Base-by-base conservation (phyloP, 2,113 vertebrate species). In the Mirounga angustirostris region DNA sequence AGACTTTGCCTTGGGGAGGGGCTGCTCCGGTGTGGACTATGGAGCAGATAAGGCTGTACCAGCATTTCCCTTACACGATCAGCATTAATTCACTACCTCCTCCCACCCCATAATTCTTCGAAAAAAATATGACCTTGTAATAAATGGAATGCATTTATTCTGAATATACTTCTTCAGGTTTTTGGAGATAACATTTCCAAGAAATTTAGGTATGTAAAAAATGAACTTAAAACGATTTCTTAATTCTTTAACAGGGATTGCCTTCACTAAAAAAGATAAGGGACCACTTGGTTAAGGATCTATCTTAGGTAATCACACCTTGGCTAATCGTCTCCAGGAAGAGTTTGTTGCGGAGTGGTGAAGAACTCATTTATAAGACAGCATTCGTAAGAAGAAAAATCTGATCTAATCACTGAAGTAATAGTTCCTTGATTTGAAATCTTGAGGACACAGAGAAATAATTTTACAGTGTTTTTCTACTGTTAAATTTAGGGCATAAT, bases 181-280 rank as follows among this genome's bases (percentile, higher is more conserved):
- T 79, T 95, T 87, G 21, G 13, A 30, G n/a, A 58, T 78, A 16
- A 46, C 22, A 65, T 56, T 93, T 88, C n/a, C 87, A 76, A 73
- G 40, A 74, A 97, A 89, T 63, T 94, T 46, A 59, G 63, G 67
- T 83, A 80, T 61, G 26, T 80, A 92, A 86, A 97, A 92, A 92
- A 85, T 89, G 71, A 96, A 81, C 10, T 89, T 63, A 79, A 95
- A 65, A 86, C 40, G 24, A 81, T 81, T 52, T 71, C 36, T 76
- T 94, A 82, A 54, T 67, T 83, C 22, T 88, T 96, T 87, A 87
- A 40, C 15, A 90, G 50, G 16, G 5, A 43, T 15, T 46, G 16
- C 65, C 58, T 80, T 93, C 40, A 73, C 69, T 91, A 61, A 86
- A 97, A 85, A 79, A 54, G 36, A 54, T 78, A 93, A 46, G 43